These are phyloP conservation scores for Apamea anceps DNA, from an alignment of 2,888 invertebrate genomes.

Conservation along the genomic window DNA sequence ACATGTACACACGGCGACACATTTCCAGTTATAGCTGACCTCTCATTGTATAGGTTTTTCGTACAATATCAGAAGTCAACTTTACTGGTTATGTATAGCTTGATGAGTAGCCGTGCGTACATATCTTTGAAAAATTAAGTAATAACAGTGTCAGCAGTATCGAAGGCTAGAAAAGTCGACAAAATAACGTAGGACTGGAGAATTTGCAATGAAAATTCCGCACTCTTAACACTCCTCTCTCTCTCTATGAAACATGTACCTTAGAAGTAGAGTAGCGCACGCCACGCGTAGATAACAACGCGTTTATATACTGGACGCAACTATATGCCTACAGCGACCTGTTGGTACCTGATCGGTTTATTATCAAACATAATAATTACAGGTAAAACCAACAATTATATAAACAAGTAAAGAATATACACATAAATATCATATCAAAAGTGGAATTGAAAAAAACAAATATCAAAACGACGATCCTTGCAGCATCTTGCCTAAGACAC, in stretches of 20 bases:
- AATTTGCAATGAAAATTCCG: slow-evolving; percentile 18
- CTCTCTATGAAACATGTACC: slow-evolving; percentile 17
- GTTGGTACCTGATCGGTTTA: slow-evolving; percentile 38
- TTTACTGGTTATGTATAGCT: too few relatives aligned
- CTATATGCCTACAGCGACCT: slow-evolving; percentile 31
- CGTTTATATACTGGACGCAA: slow-evolving; percentile 43
- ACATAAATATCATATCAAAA: slow-evolving; percentile 60
- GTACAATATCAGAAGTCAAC: too few relatives aligned
- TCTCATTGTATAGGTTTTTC: too few relatives aligned
- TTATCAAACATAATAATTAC: slow-evolving; percentile 33
- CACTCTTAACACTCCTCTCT: not conserved
- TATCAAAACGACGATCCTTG: slow-evolving; percentile 43
- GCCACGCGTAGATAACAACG: slow-evolving; percentile 15
- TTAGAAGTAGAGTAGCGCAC: slow-evolving; percentile 25
- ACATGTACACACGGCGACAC: too few relatives aligned
- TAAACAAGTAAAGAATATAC: slow-evolving; percentile 60
- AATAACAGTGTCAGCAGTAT: not conserved
- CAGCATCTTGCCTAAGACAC: too few relatives aligned
- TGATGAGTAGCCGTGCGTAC: too few relatives aligned
- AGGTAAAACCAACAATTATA: slow-evolving; percentile 52
- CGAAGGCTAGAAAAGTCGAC: slow-evolving; percentile 2
- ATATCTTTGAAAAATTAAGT: not conserved
- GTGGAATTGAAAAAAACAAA: slow-evolving; percentile 54
- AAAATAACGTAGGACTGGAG: not conserved
- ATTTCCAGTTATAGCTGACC: too few relatives aligned